Conservation (phyloP, 1,140 invertebrate genomes). For the Nephila pilipes region DNA sequence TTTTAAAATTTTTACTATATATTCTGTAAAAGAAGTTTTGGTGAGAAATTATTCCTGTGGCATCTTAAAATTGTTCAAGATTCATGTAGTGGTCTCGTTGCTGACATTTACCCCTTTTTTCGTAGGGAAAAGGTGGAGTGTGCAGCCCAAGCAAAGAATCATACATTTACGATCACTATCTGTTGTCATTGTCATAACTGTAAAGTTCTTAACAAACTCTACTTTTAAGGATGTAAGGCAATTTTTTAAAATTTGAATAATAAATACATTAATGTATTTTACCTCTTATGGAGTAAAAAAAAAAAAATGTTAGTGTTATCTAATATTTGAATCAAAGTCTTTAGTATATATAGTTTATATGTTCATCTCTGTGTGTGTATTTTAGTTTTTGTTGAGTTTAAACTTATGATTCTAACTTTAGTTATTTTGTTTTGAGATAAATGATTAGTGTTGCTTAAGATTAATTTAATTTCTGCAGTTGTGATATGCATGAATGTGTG, state of each 20-base stretch:
- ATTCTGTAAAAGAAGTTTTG: no score
- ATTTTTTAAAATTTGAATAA: background rate
- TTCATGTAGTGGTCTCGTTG: background rate
- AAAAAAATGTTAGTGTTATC: background rate
- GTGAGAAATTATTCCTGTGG: no score
- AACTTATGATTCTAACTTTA: no score
- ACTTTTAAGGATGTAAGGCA: background rate
- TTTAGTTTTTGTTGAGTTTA: no score
- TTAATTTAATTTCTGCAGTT: no score
- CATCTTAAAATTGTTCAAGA: background rate
- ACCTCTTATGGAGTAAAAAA: background rate
- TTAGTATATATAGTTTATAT: no score
- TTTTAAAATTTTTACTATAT: no score
- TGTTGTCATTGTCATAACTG: constrained; percentile 2
- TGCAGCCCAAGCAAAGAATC: background rate
- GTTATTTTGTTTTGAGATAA: no score
- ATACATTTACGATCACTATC: background rate
- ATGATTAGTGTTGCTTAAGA: no score
- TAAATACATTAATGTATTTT: background rate
- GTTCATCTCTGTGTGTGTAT: no score
- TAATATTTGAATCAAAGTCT: no score
- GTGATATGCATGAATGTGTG: no score
- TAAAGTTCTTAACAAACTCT: background rate
- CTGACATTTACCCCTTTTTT: constrained; percentile 28
- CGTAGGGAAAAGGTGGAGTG: constrained; percentile 3